phyloP scores from a whole-genome alignment of 2,888 invertebrate species.

The Caenorhabditis sp. region DNA sequence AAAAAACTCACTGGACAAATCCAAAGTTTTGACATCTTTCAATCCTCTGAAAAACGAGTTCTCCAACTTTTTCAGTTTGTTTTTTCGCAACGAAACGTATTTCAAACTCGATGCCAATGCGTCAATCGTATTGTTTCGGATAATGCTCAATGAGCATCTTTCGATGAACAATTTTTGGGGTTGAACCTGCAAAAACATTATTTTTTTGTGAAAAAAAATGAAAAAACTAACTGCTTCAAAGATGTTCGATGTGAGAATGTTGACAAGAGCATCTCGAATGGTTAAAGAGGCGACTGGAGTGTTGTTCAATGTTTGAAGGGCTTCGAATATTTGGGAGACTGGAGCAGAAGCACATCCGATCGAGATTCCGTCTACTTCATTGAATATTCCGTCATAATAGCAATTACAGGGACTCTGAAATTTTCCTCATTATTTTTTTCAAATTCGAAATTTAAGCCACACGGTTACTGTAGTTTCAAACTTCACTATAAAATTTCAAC shows the following conservation, averaged over 20 bases:
- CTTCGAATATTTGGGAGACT: not conserved
- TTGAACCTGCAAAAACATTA: constrained; percentile 40
- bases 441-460: too few species aligned
- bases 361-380: not conserved
- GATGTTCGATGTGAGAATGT: constrained; percentile 58
- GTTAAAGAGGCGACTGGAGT: constrained; percentile 49
- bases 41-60: constrained; percentile 49
- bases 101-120: constrained; percentile 42
- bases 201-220: constrained; percentile 2
- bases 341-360: not conserved
- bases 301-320: constrained; percentile 49
- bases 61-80: constrained; percentile 57
- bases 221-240: constrained; percentile 50
- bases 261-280: constrained; percentile 59
- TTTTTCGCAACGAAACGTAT: constrained; percentile 55
- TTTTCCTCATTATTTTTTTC: too few species aligned
- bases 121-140: constrained; percentile 53
- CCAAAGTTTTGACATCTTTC: constrained; percentile 47
- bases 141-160: constrained; percentile 41
- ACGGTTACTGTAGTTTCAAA: too few species aligned
- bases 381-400: not conserved
- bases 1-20: constrained; percentile 40
- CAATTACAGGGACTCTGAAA: not conserved
- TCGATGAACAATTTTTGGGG: constrained; percentile 53
- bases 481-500: too few species aligned